Evolutionary conservation across 2,113 vertebrate species (phyloP), one percentile per base, ranked within the genome.

Genomic region (Zosterops pallidus): DNA sequence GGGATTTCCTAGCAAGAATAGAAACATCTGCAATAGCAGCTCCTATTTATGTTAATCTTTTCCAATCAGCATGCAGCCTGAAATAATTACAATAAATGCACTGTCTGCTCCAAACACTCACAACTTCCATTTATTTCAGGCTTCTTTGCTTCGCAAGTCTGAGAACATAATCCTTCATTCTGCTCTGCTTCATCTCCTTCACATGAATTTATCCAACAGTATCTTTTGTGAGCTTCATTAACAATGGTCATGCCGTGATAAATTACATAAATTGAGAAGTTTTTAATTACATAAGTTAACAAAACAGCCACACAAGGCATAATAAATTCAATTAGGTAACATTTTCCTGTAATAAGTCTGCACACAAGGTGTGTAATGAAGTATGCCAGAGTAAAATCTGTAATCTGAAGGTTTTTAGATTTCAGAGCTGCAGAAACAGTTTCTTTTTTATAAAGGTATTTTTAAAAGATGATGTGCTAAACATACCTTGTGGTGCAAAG

Each of bases 1-100:
- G 90, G 91, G 88, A 83, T 95, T 92, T 96, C 92, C 93, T 94
- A 81, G 68, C 93, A 92, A 71, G 88, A 95, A 91, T 89, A 87
- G 95, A 96, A 97, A 84, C 74, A 93, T 94, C 94, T 95, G 91
- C 95, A 92, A 22, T 76, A 96, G 50, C 67, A 91, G 72, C 70
- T 96, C 84, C 72, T 95, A 76, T 96, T 96, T 95, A 94, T 93
- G 93, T 94, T 96, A 90, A 84, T 96, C 90, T 97, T 95, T 86
- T 95, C 70, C 91, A 96, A 94, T 97, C 96, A 97, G 78, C 68
- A 29, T 89, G 90, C 89, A 94, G 85, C 95, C 92, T 96, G 94
- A 93, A 96, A 95, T 97, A 97, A 96, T 97, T 94, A 94, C 77
- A 95, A 72, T 94, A 94, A 93, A 97, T 95, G 78, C 67, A 92